These are phyloP conservation scores for Entosphenus tridentatus DNA, from an alignment of 2,113 vertebrate species.

Conservation along the genomic window DNA sequence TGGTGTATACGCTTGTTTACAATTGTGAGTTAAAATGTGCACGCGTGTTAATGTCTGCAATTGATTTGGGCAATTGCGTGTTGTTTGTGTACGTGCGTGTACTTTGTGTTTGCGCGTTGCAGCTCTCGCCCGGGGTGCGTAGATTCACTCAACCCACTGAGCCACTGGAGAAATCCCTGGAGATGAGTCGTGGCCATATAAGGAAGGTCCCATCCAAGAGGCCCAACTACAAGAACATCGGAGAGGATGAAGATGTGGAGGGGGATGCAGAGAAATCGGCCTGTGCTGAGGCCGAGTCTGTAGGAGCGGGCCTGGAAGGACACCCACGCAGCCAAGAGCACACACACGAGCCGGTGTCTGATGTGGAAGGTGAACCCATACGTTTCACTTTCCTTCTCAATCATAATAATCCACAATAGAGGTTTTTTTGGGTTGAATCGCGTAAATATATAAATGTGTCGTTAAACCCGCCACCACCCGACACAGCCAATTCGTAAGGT, in stretches of 20 bases:
- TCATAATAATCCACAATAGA: too few relatives aligned
- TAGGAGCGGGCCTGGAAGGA: background rate
- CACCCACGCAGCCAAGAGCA: conserved; percentile 20
- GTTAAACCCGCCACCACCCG: too few relatives aligned
- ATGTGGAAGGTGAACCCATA: too few relatives aligned
- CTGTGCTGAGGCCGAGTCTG: background rate
- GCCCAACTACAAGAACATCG: conserved; percentile 94
- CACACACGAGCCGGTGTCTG: conserved; percentile 22
- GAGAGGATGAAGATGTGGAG: conserved; percentile 86
- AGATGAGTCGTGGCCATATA: conserved; percentile 69
- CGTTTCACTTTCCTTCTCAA: too few relatives aligned
- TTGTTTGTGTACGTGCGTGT: too few relatives aligned
- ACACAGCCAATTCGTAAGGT: too few relatives aligned
- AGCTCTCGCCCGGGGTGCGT: conserved; percentile 26
- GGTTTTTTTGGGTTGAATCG: too few relatives aligned
- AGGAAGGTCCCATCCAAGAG: conserved; percentile 63
- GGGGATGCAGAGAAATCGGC: conserved; percentile 29
- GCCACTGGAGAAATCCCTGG: conserved; percentile 69
- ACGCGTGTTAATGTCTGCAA: too few relatives aligned
- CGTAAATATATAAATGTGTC: too few relatives aligned
- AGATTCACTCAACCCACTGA: conserved; percentile 75
- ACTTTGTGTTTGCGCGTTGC: too few relatives aligned
- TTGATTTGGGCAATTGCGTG: too few relatives aligned
- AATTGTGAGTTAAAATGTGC: background rate
- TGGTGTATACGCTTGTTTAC: too few relatives aligned